phyloP scores from a whole-genome alignment of 2,888 invertebrate species.

The Quadroppia sp. region DNA sequence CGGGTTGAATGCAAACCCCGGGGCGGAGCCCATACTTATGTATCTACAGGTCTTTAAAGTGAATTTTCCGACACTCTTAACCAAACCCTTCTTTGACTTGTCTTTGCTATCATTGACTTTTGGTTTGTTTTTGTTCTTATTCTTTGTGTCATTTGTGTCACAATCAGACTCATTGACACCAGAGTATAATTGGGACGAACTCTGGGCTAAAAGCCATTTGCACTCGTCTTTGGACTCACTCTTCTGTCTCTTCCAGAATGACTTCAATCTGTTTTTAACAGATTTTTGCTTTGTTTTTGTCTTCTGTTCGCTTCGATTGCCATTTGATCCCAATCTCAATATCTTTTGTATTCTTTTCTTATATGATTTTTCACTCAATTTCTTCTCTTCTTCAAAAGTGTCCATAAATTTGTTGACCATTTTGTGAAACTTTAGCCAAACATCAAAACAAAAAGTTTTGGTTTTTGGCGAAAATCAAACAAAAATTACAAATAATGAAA shows the following conservation, averaged over 20 bases:
- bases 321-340: neutral
- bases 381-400: neutral
- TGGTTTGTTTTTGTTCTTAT: neutral
- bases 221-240: conserved; percentile 10
- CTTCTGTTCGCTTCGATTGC: neutral
- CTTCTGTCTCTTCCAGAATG: conserved; percentile 10
- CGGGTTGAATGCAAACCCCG: neutral
- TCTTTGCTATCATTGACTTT: conserved; percentile 22
- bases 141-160: neutral
- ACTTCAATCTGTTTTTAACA: conserved; percentile 3
- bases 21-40: conserved; percentile 17
- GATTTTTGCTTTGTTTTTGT: neutral
- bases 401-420: neutral
- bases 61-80: conserved; percentile 38
- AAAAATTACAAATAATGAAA: too few relatives aligned
- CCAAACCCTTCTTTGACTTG: conserved; percentile 23
- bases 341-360: neutral
- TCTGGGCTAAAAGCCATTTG: conserved; percentile 30
- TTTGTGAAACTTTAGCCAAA: neutral
- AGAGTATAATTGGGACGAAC: conserved; percentile 22
- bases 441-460: too few relatives aligned
- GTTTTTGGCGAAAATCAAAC: too few relatives aligned
- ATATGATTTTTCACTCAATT: neutral
- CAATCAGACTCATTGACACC: neutral
- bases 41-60: conserved; percentile 36